A percentile compares a stretch with the other conserved stretches of the same genome.
Conservation (phyloP, 2,113 vertebrate genomes). For the Oenanthe oenanthe region DNA sequence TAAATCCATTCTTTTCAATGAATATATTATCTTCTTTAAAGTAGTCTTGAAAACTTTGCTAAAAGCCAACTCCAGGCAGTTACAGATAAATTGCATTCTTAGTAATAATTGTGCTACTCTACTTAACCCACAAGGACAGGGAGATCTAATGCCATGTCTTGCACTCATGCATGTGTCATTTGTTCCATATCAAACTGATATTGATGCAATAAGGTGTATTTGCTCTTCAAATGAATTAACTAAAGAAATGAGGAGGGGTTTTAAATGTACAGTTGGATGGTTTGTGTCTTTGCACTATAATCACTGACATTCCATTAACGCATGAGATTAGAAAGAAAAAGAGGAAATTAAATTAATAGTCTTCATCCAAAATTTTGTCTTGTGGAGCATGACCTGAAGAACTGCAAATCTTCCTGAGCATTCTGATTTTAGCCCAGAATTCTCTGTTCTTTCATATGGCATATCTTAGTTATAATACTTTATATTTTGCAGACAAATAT, state of each 20-base stretch:
- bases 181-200: background rate
- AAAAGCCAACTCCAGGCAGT: background rate
- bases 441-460: background rate
- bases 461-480: background rate
- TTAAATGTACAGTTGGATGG: background rate
- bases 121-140: background rate
- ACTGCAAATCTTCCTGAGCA: background rate
- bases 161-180: background rate
- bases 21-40: constrained; percentile 5
- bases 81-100: background rate
- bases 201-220: background rate
- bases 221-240: background rate
- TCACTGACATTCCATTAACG: background rate
- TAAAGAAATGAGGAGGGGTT: background rate
- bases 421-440: background rate
- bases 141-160: background rate
- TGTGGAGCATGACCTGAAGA: background rate
- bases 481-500: background rate
- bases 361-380: background rate
- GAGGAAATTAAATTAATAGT: background rate
- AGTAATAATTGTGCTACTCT: background rate
- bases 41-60: background rate
- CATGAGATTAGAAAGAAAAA: accelerated
- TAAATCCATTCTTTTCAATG: constrained; percentile 8
- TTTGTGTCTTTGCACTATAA: background rate